Percentiles rank a stretch among this genome's conserved stretches.
Evolutionary conservation across 1,140 invertebrate genomes (phyloP).

Genomic region (Neomicropteryx cornuta): DNA sequence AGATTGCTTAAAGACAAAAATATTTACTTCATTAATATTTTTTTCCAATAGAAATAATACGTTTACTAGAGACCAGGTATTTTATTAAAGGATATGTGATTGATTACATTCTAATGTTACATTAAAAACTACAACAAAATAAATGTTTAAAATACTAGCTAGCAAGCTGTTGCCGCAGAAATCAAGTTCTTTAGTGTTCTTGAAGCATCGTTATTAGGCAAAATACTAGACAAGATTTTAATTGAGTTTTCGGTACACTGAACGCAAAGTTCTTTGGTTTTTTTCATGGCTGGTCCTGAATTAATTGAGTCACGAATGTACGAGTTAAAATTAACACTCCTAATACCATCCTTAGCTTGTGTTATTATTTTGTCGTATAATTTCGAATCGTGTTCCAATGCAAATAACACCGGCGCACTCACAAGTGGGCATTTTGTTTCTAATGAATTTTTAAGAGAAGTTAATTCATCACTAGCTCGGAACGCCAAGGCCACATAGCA

Average conservation of each 20-base stretch:
- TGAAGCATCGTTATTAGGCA: slow-evolving; percentile 49
- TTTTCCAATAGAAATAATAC: too few relatives aligned
- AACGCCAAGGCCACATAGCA: slow-evolving; percentile 73
- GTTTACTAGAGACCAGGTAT: too few relatives aligned
- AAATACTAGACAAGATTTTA: slow-evolving; percentile 47
- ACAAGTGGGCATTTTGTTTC: slow-evolving; percentile 50
- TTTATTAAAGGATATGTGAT: too few relatives aligned
- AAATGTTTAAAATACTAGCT: too few relatives aligned
- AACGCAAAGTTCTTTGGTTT: slow-evolving; percentile 54
- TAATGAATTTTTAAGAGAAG: slow-evolving; percentile 27
- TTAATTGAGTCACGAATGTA: slow-evolving; percentile 35
- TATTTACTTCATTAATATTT: too few relatives aligned
- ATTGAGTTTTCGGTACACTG: slow-evolving; percentile 59
- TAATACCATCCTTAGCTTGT: slow-evolving; percentile 51
- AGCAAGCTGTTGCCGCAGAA: too few relatives aligned
- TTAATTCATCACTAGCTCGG: slow-evolving; percentile 58
- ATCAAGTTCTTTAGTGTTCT: slow-evolving; percentile 53
- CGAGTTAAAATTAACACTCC: slow-evolving; percentile 53
- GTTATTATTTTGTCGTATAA: slow-evolving; percentile 57
- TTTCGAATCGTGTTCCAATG: slow-evolving; percentile 55
- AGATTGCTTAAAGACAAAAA: too few relatives aligned
- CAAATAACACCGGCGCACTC: slow-evolving; percentile 68
- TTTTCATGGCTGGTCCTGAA: slow-evolving; percentile 45
- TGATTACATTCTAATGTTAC: too few relatives aligned
- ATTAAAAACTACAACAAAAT: too few relatives aligned